These are phyloP conservation scores for Muscicapa striata DNA, from an alignment of 2,797 vertebrate genomes.

Conservation along the genomic window DNA sequence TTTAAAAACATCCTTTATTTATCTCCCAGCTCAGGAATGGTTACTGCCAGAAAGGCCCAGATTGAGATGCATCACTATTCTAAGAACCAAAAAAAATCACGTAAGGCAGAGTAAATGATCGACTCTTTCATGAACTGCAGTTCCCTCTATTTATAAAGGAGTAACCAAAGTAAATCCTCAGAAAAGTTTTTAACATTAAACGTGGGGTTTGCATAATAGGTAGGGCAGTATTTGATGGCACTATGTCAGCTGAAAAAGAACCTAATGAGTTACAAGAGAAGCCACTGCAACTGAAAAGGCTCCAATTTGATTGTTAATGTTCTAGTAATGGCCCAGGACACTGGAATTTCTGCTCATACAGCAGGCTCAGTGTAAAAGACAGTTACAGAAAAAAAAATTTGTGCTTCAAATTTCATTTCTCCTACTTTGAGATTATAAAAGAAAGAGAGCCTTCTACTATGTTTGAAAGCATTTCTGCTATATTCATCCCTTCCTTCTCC, in stretches of 20 bases:
- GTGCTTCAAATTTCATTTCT: not conserved
- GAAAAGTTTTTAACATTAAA: not conserved
- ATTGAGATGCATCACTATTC: not conserved
- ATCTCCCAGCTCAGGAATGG: not conserved
- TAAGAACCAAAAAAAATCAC: not conserved
- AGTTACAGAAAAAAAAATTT: not conserved
- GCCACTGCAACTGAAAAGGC: not conserved
- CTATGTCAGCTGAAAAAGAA: not conserved
- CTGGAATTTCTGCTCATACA: not conserved
- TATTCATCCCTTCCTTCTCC: conserved; percentile 15
- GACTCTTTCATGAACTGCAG: not conserved
- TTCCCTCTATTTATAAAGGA: not conserved
- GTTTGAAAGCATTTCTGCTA: conserved; percentile 9
- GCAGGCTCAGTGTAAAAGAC: not conserved
- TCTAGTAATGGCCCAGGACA: not conserved
- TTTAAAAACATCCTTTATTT: not conserved
- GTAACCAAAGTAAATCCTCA: not conserved
- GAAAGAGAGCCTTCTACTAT: not conserved
- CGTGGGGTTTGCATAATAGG: not conserved
- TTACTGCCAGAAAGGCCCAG: not conserved
- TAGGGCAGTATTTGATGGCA: not conserved
- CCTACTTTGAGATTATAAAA: not conserved
- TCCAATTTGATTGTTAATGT: not conserved
- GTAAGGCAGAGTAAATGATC: not conserved
- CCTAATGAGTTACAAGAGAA: conserved; percentile 5